Conservation (phyloP, 2,797 vertebrate genomes). For the Merluccius polli region DNA sequence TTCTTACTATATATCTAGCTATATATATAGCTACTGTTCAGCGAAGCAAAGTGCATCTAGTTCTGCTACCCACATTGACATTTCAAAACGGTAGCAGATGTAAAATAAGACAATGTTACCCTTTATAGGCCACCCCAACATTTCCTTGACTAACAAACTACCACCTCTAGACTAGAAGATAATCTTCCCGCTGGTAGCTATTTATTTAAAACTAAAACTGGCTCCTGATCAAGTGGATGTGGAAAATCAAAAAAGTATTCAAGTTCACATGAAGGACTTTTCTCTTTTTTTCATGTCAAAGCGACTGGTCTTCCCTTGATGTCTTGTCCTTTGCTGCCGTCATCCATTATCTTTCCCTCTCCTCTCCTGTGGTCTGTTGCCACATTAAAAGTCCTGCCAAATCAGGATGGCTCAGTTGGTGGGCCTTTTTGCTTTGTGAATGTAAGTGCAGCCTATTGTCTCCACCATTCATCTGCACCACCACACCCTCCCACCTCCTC, state of each 20-base stretch:
- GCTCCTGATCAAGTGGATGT: not conserved
- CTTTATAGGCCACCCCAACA: not conserved
- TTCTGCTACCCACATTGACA: not conserved
- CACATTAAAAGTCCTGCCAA: too few relatives aligned
- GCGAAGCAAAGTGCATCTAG: not conserved
- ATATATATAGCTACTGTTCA: too few relatives aligned
- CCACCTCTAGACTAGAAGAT: not conserved
- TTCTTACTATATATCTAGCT: not conserved
- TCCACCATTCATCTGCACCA: not conserved
- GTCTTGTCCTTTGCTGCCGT: too few relatives aligned
- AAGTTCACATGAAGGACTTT: not conserved
- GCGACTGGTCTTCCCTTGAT: too few relatives aligned
- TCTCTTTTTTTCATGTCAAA: not conserved
- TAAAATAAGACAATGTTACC: not conserved
- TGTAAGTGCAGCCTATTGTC: not conserved
- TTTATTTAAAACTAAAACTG: not conserved
- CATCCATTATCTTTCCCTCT: too few relatives aligned
- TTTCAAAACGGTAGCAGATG: not conserved
- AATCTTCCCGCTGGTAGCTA: not conserved
- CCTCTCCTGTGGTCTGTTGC: too few relatives aligned
- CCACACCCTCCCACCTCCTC: conserved; percentile 79
- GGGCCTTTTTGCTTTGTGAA: too few relatives aligned
- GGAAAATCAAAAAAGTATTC: not conserved
- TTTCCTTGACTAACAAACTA: not conserved
- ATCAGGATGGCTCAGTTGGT: too few relatives aligned